Conservation (phyloP, 2,797 vertebrate genomes). For the Mus caroli region DNA sequence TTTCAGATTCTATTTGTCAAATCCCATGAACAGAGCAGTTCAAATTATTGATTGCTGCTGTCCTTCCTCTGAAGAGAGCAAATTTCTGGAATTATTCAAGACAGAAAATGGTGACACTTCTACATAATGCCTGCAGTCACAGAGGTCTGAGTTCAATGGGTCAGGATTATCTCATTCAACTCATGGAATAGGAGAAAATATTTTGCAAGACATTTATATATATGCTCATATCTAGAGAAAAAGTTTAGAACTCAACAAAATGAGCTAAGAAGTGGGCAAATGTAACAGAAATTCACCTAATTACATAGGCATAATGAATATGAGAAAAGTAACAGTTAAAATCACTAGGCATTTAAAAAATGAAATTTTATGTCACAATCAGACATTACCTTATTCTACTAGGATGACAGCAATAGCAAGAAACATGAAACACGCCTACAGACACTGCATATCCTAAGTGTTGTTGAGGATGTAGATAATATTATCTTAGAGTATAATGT, state of each 20-base stretch:
- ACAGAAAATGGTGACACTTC: not conserved
- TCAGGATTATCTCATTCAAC: not conserved
- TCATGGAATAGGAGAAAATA: not conserved
- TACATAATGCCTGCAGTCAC: not conserved
- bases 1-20: not conserved
- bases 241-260: not conserved
- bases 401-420: not conserved
- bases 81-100: constrained; percentile 1
- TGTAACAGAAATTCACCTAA: not conserved
- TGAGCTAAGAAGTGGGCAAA: not conserved
- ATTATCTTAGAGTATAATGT: not conserved
- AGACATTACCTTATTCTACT: not conserved
- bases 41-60: not conserved
- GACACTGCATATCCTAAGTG: not conserved
- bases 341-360: not conserved
- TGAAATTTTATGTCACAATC: not conserved
- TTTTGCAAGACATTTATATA: too few relatives aligned
- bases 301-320: not conserved
- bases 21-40: not conserved
- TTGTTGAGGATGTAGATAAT: not conserved
- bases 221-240: not conserved
- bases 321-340: not conserved
- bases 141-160: not conserved
- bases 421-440: not conserved
- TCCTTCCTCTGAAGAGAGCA: not conserved